These are phyloP conservation scores for Hylaeus volcanicus DNA, from an alignment of 1,140 invertebrate genomes.

Conservation along the genomic window DNA sequence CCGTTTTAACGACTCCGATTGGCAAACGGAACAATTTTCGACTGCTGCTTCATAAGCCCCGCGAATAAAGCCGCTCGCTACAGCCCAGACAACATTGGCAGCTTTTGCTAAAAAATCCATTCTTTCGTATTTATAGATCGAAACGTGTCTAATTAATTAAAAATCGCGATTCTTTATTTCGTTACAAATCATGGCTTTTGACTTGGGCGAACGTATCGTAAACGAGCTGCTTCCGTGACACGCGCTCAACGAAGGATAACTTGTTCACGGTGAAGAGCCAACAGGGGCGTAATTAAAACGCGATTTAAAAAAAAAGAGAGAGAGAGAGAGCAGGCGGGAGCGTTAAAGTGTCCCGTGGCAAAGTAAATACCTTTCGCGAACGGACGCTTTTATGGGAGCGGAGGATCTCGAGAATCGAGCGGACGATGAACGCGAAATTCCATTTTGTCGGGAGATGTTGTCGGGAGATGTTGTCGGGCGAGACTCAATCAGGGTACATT, in stretches of 20 bases:
- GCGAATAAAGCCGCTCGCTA: background rate
- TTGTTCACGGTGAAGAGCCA: background rate
- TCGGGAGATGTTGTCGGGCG: background rate
- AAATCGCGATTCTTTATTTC: background rate
- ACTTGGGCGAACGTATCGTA: too few relatives aligned
- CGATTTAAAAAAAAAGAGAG: background rate
- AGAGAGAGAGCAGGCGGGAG: too few relatives aligned
- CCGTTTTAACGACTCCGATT: slow-evolving; percentile 27
- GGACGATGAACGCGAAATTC: slow-evolving; percentile 13
- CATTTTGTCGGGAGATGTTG: background rate
- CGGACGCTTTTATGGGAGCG: background rate
- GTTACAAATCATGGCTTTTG: slow-evolving; percentile 16
- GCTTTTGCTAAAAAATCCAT: too few relatives aligned
- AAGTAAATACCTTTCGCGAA: slow-evolving; percentile 1
- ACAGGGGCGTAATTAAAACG: background rate
- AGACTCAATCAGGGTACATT: slow-evolving; percentile 11
- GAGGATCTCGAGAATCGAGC: background rate
- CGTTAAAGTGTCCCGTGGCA: slow-evolving; percentile 9
- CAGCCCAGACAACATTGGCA: too few relatives aligned
- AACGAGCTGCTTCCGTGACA: slow-evolving; percentile 15
- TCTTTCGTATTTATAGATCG: too few relatives aligned
- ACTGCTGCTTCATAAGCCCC: background rate
- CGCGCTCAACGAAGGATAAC: background rate
- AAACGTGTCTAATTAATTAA: too few relatives aligned
- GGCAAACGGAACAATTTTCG: slow-evolving; percentile 22